Evolutionary conservation across 2,888 invertebrate species (phyloP), one percentile per base, ranked within the genome.

Genomic region (Tolmerus cingulatus): DNA sequence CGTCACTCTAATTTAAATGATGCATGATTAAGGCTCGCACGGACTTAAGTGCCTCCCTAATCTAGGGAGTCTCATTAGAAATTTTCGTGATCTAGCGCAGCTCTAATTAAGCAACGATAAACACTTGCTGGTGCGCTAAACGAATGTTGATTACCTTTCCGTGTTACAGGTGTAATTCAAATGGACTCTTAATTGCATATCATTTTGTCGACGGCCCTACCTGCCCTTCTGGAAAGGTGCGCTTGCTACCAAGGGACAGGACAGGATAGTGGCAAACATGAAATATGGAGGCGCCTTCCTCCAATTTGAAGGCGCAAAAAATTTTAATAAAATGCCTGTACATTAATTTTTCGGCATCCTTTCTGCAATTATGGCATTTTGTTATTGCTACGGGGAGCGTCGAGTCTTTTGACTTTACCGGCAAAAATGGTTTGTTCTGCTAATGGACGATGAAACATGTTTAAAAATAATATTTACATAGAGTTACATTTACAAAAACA

Each of bases 151-250:
- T 81, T 81, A 81, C 81, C 81, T 55, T 81, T 81, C 27, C 81
- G 81, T 81, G 81, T 81, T 81, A 81, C 81, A 81, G 27, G 81
- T 81, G 81, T 81, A 81, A 81, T 81, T 81, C 55, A 81, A 81
- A 81, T 81, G 81, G 81, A 81, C 81, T 55, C 81, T 43, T 81
- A 81, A 81, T 81, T 81, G 81, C 81, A 81, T 81, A 81, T 81
- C 81, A 81, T 27, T 81, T 81, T 55, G 55, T 34, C 55, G 23
- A 12, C 2, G 23, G 40, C 40, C 78, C 23, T 19, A 40, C 40
- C 76, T 37, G 14, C 34, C 37, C 30, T n/a, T 34, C 12, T n/a
- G n/a, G 34, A 27, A 74, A 74, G 34, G 27, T 14, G 19, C 8
- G 77, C 30, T 77, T 8, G 77, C 16, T 77, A n/a, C 34, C 40